Conservation (phyloP, 1,140 invertebrate genomes). For the Agrypnia vestita region DNA sequence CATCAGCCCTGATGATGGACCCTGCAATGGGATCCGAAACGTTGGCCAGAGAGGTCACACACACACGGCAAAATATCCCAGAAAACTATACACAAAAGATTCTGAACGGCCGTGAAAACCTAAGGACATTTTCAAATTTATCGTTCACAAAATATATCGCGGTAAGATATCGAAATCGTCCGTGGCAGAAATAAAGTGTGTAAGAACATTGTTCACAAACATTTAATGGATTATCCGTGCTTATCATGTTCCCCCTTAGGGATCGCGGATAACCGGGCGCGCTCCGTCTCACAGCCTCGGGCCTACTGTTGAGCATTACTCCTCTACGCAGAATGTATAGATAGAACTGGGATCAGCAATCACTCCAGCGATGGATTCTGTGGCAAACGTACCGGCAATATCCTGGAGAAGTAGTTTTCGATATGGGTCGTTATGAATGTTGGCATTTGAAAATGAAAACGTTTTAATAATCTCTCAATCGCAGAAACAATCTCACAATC, state of each 20-base stretch:
- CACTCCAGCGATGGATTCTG: not conserved
- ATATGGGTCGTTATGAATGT: too few relatives aligned
- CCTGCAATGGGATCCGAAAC: too few relatives aligned
- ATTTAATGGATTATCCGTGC: slow-evolving; percentile 23
- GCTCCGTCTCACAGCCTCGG: not conserved
- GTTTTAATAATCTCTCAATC: too few relatives aligned
- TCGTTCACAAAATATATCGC: too few relatives aligned
- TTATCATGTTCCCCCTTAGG: slow-evolving; percentile 17
- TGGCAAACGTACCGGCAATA: not conserved
- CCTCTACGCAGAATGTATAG: not conserved
- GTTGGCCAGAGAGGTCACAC: too few relatives aligned
- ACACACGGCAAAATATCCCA: too few relatives aligned
- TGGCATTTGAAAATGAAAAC: too few relatives aligned
- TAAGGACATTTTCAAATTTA: too few relatives aligned
- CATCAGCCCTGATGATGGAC: too few relatives aligned
- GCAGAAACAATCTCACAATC: too few relatives aligned
- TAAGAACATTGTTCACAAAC: slow-evolving; percentile 23
- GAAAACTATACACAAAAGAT: too few relatives aligned
- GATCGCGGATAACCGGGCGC: slow-evolving; percentile 5
- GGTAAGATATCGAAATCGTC: not conserved
- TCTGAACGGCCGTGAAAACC: too few relatives aligned
- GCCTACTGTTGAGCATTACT: not conserved
- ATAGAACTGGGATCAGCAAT: not conserved
- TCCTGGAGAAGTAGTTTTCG: not conserved
- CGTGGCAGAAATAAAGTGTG: slow-evolving; percentile 14